Percentiles rank a stretch among this genome's conserved stretches.
Evolutionary conservation across 2,113 vertebrate species (phyloP).

Genomic region (Chaetodon trifascialis): DNA sequence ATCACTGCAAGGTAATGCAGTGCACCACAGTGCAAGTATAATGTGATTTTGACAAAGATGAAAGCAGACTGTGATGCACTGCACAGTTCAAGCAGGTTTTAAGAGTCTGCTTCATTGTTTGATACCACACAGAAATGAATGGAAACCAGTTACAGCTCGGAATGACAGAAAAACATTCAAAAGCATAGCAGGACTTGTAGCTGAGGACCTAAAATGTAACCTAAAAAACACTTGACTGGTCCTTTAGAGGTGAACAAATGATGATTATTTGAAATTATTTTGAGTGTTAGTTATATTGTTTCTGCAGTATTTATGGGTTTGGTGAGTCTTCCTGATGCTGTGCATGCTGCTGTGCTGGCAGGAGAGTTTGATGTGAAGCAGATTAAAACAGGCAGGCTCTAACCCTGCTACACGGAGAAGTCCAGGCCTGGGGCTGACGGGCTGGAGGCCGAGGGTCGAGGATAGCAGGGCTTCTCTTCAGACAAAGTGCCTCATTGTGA

Average conservation of each 20-base stretch:
- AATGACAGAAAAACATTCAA: neutral
- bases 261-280: neutral
- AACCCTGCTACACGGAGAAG: conserved; percentile 35
- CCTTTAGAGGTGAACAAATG: neutral
- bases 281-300: neutral
- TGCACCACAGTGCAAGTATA: neutral
- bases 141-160: neutral
- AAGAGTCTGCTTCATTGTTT: neutral
- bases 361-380: conserved; percentile 56
- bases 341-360: conserved; percentile 21
- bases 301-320: conserved; percentile 34
- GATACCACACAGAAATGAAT: neutral
- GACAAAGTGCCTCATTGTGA: conserved; percentile 84
- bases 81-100: neutral
- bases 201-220: neutral
- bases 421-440: conserved; percentile 66
- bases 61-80: neutral
- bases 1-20: too few relatives aligned
- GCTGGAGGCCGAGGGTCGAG: conserved; percentile 53
- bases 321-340: conserved; percentile 6
- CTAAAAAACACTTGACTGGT: neutral
- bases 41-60: neutral
- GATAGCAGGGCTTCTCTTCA: conserved; percentile 51
- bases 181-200: neutral
- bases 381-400: conserved; percentile 36